Percentiles rank a stretch among this genome's conserved stretches.
These are phyloP conservation scores for Poecile atricapillus DNA, from an alignment of 2,113 vertebrate genomes.

Conservation along the genomic window DNA sequence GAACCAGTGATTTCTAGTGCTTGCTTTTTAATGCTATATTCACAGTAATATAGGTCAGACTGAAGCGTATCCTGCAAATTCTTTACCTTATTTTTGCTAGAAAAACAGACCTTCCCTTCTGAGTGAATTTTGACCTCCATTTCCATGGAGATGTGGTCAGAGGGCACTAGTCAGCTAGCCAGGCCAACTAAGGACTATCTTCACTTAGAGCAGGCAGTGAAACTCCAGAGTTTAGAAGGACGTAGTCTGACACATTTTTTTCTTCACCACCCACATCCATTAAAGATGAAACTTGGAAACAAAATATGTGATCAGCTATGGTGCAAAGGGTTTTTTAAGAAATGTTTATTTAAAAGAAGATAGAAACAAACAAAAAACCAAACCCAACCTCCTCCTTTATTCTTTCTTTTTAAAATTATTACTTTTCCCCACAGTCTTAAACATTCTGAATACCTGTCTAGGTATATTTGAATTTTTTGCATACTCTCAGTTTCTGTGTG, in stretches of 20 bases:
- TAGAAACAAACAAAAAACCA: accelerated
- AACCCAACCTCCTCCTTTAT: background rate
- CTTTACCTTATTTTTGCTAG: background rate
- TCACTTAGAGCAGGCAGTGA: background rate
- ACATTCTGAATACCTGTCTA: background rate
- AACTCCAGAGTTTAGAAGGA: background rate
- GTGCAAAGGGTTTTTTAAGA: background rate
- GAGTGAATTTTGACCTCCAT: background rate
- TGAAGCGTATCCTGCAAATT: background rate
- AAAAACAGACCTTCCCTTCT: background rate
- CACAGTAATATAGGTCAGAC: background rate
- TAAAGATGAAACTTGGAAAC: background rate
- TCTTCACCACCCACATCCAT: background rate
- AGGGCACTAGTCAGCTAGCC: background rate
- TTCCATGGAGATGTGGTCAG: slow-evolving; percentile 31
- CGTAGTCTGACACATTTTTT: background rate
- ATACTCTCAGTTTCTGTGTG: background rate
- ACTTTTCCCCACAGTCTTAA: background rate
- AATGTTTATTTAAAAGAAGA: background rate
- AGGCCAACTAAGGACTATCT: background rate
- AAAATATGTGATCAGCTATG: background rate
- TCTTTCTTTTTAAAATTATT: background rate
- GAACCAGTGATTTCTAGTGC: background rate
- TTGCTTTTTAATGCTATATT: background rate
- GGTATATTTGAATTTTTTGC: background rate